A percentile compares a stretch with the other conserved stretches of the same genome.
Conservation (phyloP, 2,113 vertebrate genomes). For the Alligator sinensis region DNA sequence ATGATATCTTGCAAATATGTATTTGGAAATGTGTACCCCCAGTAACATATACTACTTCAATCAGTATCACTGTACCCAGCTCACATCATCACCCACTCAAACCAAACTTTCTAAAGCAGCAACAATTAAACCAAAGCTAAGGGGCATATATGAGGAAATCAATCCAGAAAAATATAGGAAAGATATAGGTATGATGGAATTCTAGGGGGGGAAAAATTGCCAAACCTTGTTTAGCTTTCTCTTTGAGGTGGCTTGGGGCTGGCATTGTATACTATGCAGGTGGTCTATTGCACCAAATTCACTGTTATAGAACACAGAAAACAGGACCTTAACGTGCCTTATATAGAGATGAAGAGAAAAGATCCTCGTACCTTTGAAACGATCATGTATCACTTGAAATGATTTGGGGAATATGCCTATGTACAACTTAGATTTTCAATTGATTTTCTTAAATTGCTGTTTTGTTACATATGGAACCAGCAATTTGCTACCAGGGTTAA, state of each 20-base stretch:
- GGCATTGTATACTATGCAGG: background rate
- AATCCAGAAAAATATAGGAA: background rate
- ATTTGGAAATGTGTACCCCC: no score
- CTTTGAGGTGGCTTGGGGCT: background rate
- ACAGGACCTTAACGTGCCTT: no score
- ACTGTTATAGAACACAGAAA: no score
- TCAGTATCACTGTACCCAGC: background rate
- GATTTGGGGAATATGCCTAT: background rate
- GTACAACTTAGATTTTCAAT: background rate
- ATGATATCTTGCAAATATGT: background rate
- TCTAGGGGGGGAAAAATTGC: background rate
- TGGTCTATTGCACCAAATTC: background rate
- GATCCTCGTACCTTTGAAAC: no score
- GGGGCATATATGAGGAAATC: background rate
- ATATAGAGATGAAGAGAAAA: no score
- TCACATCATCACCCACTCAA: background rate
- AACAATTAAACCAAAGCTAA: background rate
- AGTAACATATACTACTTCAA: background rate
- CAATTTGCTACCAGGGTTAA: background rate
- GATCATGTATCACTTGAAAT: no score
- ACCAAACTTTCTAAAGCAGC: background rate
- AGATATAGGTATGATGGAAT: background rate
- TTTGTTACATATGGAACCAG: background rate
- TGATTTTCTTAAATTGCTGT: background rate
- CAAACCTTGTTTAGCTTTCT: background rate